Percentiles rank a stretch among this genome's conserved stretches.
Conservation (phyloP, 2,888 invertebrate genomes). For the Hemaris fuciformis region DNA sequence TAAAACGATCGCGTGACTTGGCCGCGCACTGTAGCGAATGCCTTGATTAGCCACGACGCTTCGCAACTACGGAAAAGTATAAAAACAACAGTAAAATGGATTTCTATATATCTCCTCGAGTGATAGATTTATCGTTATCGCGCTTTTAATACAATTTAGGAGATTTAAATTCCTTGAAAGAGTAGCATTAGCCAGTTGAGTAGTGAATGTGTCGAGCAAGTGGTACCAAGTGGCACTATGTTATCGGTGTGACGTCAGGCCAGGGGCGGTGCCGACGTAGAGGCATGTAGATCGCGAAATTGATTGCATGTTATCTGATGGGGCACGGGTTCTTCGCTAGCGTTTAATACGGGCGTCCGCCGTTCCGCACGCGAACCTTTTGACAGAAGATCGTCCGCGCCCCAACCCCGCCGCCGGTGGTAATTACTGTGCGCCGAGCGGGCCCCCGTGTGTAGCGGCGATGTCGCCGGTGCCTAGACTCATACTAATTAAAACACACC, state of each 20-base stretch:
- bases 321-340: constrained; percentile 78
- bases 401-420: constrained; percentile 63
- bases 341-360: constrained; percentile 77
- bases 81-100: constrained; percentile 35
- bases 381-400: constrained; percentile 77
- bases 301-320: constrained; percentile 81
- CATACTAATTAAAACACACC: constrained; percentile 14
- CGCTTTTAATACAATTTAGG: background rate
- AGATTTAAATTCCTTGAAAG: constrained; percentile 16
- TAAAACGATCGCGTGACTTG: constrained; percentile 78
- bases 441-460: constrained; percentile 69
- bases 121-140: background rate
- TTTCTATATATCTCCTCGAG: constrained; percentile 25
- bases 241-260: constrained; percentile 76
- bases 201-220: constrained; percentile 45
- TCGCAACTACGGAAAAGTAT: constrained; percentile 41
- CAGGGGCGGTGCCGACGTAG: constrained; percentile 75
- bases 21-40: constrained; percentile 63
- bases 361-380: constrained; percentile 74
- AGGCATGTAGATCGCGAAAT: constrained; percentile 80
- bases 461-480: constrained; percentile 60
- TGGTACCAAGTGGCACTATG: constrained; percentile 76
- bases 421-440: constrained; percentile 69
- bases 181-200: constrained; percentile 36
- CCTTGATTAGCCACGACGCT: constrained; percentile 66